Conservation (phyloP, 2,888 invertebrate genomes). For the Oscheius sp. region DNA sequence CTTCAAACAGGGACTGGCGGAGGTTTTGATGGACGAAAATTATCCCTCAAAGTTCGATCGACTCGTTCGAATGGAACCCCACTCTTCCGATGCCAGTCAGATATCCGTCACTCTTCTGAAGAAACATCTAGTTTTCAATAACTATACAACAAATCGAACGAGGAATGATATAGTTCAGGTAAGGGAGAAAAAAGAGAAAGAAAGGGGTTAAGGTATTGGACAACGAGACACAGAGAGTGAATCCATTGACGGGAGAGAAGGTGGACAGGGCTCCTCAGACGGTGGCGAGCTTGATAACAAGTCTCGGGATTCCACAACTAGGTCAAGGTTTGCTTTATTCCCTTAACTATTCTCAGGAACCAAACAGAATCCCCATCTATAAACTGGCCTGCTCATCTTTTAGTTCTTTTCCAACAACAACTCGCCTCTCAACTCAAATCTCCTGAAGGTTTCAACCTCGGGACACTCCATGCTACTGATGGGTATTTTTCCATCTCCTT, state of each 20-base stretch:
- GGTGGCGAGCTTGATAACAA: background rate
- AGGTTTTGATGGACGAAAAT: constrained; percentile 56
- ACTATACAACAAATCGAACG: constrained; percentile 41
- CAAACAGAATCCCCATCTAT: background rate
- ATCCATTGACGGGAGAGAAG: constrained; percentile 25
- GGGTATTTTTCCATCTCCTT: background rate
- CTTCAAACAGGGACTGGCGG: constrained; percentile 58
- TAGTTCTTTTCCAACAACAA: constrained; percentile 21
- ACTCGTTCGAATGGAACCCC: constrained; percentile 22
- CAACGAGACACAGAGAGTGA: constrained; percentile 45
- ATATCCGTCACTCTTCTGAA: constrained; percentile 25
- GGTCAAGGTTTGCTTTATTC: constrained; percentile 8
- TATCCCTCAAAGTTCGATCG: constrained; percentile 46
- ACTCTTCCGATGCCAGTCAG: background rate
- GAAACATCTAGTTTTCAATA: constrained; percentile 47
- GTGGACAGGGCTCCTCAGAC: constrained; percentile 1
- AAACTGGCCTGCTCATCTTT: constrained; percentile 16
- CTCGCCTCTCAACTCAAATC: constrained; percentile 11
- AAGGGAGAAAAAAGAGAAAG: background rate
- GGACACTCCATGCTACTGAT: constrained; percentile 7
- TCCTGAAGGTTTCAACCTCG: constrained; percentile 23
- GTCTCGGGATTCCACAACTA: constrained; percentile 6
- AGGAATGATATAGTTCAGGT: constrained; percentile 40
- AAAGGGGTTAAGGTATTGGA: constrained; percentile 36
- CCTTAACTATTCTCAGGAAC: background rate